Conservation (phyloP, 2,888 invertebrate species). For the Nysson spinosus region DNA sequence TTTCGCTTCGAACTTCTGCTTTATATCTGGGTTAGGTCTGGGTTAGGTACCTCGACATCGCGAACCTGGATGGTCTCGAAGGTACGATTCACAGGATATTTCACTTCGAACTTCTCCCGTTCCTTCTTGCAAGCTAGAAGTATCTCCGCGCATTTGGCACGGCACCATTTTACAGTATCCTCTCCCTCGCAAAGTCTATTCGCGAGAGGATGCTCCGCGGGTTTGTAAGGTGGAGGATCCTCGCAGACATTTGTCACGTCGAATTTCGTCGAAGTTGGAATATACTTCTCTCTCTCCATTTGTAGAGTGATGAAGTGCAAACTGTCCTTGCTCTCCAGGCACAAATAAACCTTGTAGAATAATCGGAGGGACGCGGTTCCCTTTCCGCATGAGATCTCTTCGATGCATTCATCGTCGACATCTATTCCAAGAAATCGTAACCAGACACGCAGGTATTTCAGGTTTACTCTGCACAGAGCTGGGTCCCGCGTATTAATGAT, state of each 20-base stretch:
- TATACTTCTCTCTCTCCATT: constrained; percentile 66
- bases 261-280: constrained; percentile 64
- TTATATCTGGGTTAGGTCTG: no score
- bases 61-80: background rate
- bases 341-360: constrained; percentile 82
- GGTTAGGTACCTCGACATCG: constrained; percentile 21
- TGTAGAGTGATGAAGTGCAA: constrained; percentile 80
- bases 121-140: constrained; percentile 77
- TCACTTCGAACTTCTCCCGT: constrained; percentile 71
- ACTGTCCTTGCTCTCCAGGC: constrained; percentile 80
- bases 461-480: constrained; percentile 79
- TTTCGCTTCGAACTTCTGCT: constrained; percentile 62
- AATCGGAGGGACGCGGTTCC: constrained; percentile 79
- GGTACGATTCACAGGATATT: constrained; percentile 29
- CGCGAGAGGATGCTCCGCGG: constrained; percentile 72
- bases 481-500: constrained; percentile 76
- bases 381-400: constrained; percentile 76
- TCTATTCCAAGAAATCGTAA: constrained; percentile 78
- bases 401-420: constrained; percentile 77
- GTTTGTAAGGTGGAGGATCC: constrained; percentile 33
- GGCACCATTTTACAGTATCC: constrained; percentile 81
- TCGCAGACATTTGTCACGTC: constrained; percentile 59
- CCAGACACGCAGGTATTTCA: constrained; percentile 80
- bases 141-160: constrained; percentile 78
- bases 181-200: constrained; percentile 78